Evolutionary conservation across 92 coral and sea anemone genomes (phyloP), one percentile per base, ranked within the genome.

Genomic region (Paragorgia papillata): DNA sequence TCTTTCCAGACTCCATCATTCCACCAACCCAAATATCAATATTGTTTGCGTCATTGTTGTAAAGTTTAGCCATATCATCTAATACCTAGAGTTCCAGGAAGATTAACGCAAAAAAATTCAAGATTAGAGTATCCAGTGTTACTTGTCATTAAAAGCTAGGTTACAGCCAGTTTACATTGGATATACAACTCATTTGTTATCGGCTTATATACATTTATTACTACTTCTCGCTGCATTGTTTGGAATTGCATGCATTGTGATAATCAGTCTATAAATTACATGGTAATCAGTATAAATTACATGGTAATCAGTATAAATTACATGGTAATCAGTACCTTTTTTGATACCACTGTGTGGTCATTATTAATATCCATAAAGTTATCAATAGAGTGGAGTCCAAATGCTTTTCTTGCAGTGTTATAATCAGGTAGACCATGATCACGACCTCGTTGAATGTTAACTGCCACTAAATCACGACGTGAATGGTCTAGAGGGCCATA

Each of bases 381-480:
- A 14, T 0, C 18, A 12, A 27, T 54, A 0, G 63, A 9, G 30
- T 15, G 28, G 1, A 71, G 34, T 18, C 78, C 78, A 30, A 49
- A 71, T 15, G 78, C 64, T 33, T 35, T 51, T 25, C 78, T 53
- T 7, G 78, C 78, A 0, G 64, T 71, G 14, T 71, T 71, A 28
- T 71, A 71, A 32, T 71, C 78, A 53, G 78, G 78, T 20, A 71
- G 58, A 29, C 78, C 78, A 35, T 71, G 78, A 32, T 71, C 78
- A 0, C 78, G 78, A 8, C 78, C 78, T 1, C 63, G 48, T 21
- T 71, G 78, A 33, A 71, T 71, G 33, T 71, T 71, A 18, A 71
- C 28, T 17, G 78, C 78, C 51, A 37, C 58, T 10, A 54, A 33
- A 71, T 71, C 78, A 33, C 78, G 63, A 21, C 78, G 62, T 0